Base-by-base conservation (phyloP, 2,888 invertebrate genomes). In the Amiota mariae region DNA sequence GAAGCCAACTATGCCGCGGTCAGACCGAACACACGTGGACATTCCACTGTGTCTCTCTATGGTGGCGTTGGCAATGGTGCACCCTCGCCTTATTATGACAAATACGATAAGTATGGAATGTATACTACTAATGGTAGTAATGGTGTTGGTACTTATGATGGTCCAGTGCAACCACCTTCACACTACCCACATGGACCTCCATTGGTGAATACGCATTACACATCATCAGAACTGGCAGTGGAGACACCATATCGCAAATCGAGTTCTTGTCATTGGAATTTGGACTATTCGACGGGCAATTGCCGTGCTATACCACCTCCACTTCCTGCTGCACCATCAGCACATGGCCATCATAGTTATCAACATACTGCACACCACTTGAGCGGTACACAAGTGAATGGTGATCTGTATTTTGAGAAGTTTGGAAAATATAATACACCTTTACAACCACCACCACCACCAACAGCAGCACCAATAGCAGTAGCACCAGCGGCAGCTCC, bases 1-100 rank as follows among this genome's bases (percentile, higher is more conserved):
- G 87, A 88, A 72, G 72, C 81, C 1, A 78, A 80, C 70, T 88
- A 85, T 66, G 77, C 87, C 2, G 81, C 85, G 24, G 80, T 82
- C 4, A 87, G 86, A 74, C 80, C 86, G 0, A 86, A 76, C 71
- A 76, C 77, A 63, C 85, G 87, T 61, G 85, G 81, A 11, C 81
- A 75, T 10, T 36, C 51, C 11, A 63, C 71, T 24, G 59, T 74
- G 15, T 46, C 54, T 15, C 36, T 72, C 1, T 72, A 66, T 64
- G 70, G 74, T 1, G 64, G 51, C 51, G 54, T n/a, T 64, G 51
- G 24, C 47, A 36, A 36, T 36, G 36, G 36, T 36, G 36, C 36
- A 36, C 36, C 36, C 36, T 73, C n/a, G 4, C 64, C 70, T 6
- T 85, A 86, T 64, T 86, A 86, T 12, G 87, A 87, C 54, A 87